Conservation (phyloP, 2,797 vertebrate genomes). For the Australoheros facetus region DNA sequence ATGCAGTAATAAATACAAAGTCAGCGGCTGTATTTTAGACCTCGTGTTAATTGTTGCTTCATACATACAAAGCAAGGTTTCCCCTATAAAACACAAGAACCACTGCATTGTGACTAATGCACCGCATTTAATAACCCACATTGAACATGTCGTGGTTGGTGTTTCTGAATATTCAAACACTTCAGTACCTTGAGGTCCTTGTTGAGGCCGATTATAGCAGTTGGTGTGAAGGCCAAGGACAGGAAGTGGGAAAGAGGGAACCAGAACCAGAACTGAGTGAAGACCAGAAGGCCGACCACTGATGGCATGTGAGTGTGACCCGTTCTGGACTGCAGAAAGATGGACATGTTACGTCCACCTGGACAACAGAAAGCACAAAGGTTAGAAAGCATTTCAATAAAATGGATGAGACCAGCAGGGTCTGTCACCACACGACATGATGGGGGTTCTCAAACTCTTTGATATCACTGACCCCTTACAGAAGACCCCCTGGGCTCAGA, state of each 20-base stretch:
- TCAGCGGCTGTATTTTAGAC: background rate
- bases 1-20: background rate
- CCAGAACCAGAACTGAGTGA: slow-evolving; percentile 99
- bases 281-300: slow-evolving; percentile 95
- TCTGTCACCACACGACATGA: background rate
- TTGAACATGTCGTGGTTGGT: background rate
- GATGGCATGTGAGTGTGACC: slow-evolving; percentile 99
- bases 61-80: background rate
- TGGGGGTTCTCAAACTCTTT: background rate
- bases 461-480: background rate
- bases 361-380: slow-evolving; percentile 25
- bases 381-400: background rate
- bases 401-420: background rate
- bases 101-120: background rate
- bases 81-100: background rate
- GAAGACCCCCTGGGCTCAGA: background rate
- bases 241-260: slow-evolving; percentile 98
- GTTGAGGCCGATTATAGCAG: slow-evolving; percentile 98
- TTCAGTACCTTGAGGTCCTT: slow-evolving; percentile 95
- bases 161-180: background rate
- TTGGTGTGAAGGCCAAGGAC: slow-evolving; percentile 95
- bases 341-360: slow-evolving; percentile 97
- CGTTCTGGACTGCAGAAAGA: slow-evolving; percentile 97
- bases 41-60: background rate
- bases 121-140: background rate